These are phyloP conservation scores for Psammodynastes pulverulentus DNA, from an alignment of 2,113 vertebrate species.

Conservation along the genomic window DNA sequence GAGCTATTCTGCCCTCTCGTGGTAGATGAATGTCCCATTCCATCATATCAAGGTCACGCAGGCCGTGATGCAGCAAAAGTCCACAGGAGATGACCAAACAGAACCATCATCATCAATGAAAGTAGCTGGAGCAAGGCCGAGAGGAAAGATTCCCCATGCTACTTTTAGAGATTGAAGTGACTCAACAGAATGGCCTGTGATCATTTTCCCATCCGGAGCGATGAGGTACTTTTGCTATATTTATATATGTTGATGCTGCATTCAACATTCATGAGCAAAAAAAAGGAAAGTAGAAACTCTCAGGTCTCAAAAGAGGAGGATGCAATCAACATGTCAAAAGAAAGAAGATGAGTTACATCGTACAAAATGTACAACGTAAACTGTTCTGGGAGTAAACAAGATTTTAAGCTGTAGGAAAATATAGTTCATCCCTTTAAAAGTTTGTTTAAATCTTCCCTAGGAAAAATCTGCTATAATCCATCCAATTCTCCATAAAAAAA, in stretches of 20 bases:
- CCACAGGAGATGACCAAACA: background rate
- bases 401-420: background rate
- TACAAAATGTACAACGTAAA: background rate
- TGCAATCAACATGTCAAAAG: background rate
- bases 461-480: background rate
- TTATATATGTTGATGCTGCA: background rate
- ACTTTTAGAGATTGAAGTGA: slow-evolving; percentile 27
- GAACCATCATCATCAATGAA: background rate
- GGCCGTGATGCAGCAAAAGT: slow-evolving; percentile 22
- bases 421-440: background rate
- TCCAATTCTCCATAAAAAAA: background rate
- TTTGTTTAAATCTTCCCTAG: background rate
- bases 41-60: background rate
- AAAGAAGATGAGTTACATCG: background rate
- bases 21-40: background rate
- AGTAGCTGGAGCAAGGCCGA: background rate
- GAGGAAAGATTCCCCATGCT: slow-evolving; percentile 2
- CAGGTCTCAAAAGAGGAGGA: background rate
- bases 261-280: background rate
- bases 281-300: background rate
- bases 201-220: background rate
- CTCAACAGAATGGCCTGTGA: slow-evolving; percentile 5
- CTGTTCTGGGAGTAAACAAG: background rate
- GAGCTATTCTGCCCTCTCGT: background rate
- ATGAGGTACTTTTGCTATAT: background rate